Evolutionary conservation across 2,113 vertebrate species (phyloP).

Genomic region (Ptychochromis oligacanthus): DNA sequence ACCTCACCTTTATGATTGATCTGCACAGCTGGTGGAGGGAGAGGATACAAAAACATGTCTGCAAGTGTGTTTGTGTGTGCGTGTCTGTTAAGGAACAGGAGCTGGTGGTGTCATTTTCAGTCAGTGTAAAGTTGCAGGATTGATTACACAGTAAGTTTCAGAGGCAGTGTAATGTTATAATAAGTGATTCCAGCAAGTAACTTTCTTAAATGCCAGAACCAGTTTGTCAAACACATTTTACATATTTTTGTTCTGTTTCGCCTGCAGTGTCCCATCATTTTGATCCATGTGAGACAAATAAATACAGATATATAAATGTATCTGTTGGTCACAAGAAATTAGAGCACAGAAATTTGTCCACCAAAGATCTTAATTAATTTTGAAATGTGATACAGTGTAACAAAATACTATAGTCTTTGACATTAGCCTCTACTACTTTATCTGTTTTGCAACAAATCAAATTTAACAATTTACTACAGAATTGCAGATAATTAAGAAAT

Average conservation of each 20-base stretch:
- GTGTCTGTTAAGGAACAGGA: conserved; percentile 30
- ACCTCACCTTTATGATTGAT: conserved; percentile 69
- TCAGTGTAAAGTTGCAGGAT: conserved; percentile 58
- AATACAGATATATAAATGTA: neutral
- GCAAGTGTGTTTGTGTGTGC: neutral
- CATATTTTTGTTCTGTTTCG: neutral
- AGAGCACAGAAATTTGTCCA: neutral
- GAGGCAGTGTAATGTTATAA: conserved; percentile 11
- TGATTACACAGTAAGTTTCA: conserved; percentile 49
- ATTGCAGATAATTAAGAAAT: neutral
- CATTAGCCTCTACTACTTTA: neutral
- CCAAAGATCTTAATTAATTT: neutral
- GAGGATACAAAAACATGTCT: conserved; percentile 21
- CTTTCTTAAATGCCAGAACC: neutral
- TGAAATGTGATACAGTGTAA: neutral
- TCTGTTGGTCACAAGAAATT: neutral
- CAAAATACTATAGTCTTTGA: neutral
- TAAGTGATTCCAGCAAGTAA: neutral
- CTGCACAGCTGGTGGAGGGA: conserved; percentile 69
- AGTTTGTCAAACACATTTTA: neutral
- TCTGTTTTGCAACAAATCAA: neutral
- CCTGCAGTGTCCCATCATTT: neutral
- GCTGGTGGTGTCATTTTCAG: conserved; percentile 53
- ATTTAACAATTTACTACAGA: neutral
- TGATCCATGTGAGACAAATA: neutral